phyloP scores from a whole-genome alignment of 2,797 vertebrate species.

The Myotis findleyi region DNA sequence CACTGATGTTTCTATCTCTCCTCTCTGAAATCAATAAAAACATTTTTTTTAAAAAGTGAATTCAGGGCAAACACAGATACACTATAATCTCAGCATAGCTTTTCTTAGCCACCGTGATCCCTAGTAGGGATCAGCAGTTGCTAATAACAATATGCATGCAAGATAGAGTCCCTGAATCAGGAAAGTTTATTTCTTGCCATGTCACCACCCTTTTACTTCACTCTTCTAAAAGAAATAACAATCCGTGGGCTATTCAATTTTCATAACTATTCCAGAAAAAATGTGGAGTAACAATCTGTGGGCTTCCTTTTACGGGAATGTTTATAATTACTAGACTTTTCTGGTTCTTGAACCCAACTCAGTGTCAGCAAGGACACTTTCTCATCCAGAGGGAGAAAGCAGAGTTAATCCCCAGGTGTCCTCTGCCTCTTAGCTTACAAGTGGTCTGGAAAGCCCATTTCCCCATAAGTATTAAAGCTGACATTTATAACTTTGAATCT shows the following conservation, averaged over 20 bases:
- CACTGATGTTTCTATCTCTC: no score
- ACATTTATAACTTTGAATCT: conserved; percentile 58
- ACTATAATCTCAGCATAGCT: neutral
- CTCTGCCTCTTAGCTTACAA: conserved; percentile 37
- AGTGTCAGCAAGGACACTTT: conserved; percentile 49
- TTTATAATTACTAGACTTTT: conserved; percentile 78
- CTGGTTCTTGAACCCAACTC: conserved; percentile 68
- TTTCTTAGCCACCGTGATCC: neutral
- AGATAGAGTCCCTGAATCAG: neutral
- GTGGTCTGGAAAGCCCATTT: conserved; percentile 63
- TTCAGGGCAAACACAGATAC: neutral
- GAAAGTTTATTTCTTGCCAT: conserved; percentile 18
- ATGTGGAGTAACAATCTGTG: conserved; percentile 65
- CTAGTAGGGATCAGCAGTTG: conserved; percentile 40
- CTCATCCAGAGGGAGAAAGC: conserved; percentile 46
- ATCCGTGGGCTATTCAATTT: conserved; percentile 60
- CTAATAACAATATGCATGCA: neutral
- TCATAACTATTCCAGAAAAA: conserved; percentile 75
- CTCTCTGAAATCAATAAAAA: no score
- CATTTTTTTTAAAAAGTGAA: neutral
- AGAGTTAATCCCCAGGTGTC: conserved; percentile 67
- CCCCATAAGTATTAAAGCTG: conserved; percentile 58
- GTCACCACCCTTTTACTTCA: conserved; percentile 49
- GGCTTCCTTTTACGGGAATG: conserved; percentile 77
- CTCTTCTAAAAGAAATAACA: conserved; percentile 50